These are phyloP conservation scores for Macquaria australasica DNA, from an alignment of 2,113 vertebrate species.

Conservation along the genomic window DNA sequence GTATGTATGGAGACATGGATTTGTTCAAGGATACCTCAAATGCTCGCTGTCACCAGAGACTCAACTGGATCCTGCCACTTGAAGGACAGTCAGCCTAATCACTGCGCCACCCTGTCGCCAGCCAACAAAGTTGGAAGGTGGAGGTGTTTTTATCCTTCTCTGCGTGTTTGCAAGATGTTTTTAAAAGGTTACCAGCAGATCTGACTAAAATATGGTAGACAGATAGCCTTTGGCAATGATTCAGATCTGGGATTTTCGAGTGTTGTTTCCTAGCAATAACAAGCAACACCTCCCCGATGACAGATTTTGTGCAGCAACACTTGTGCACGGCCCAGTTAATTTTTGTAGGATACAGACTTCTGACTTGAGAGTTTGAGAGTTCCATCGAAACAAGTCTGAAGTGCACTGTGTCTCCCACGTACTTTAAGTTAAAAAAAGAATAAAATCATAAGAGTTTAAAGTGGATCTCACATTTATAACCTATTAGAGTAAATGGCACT, in stretches of 20 bases:
- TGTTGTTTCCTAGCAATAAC: conserved; percentile 36
- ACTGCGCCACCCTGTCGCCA: background rate
- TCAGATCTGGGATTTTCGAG: conserved; percentile 29
- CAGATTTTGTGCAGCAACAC: background rate
- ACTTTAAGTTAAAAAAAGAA: background rate
- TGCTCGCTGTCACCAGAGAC: conserved; percentile 22
- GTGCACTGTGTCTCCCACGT: background rate
- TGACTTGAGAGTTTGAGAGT: conserved; percentile 3
- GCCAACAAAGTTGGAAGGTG: background rate
- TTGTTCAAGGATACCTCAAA: conserved; percentile 24
- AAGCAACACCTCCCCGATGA: conserved; percentile 22
- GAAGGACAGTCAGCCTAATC: conserved; percentile 35
- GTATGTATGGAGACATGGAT: background rate
- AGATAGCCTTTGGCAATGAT: background rate
- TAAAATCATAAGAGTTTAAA: background rate
- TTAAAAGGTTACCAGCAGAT: conserved; percentile 18
- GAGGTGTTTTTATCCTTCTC: background rate
- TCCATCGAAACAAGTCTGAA: conserved; percentile 9
- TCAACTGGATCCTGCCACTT: conserved; percentile 27
- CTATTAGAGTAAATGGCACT: conserved; percentile 13
- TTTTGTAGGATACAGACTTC: background rate
- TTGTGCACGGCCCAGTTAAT: background rate
- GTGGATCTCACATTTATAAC: conserved; percentile 25
- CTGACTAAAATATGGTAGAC: conserved; percentile 10
- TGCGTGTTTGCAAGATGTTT: conserved; percentile 21